Evolutionary conservation across 2,888 invertebrate species (phyloP).

Genomic region (Pedicia rivosa): DNA sequence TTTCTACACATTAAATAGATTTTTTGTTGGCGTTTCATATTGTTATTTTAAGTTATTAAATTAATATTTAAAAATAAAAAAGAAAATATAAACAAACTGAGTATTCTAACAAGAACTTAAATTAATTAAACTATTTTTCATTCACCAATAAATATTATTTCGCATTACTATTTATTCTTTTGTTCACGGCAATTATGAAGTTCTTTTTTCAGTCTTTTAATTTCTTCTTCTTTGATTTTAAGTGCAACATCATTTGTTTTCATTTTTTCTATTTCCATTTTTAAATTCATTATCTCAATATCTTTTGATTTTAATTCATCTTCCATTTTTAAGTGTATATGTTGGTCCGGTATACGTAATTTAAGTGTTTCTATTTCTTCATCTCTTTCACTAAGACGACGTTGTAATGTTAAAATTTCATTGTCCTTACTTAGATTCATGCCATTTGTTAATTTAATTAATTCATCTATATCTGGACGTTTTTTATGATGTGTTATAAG

Average conservation of each 20-base stretch:
- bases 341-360: neutral
- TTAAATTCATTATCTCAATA: neutral
- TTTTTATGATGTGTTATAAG: neutral
- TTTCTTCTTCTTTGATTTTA: slow-evolving; percentile 3
- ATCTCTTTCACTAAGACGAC: slow-evolving; percentile 2
- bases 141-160: too few species aligned
- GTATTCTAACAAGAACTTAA: too few species aligned
- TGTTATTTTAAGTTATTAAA: too few species aligned
- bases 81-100: too few species aligned
- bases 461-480: slow-evolving; percentile 3
- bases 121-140: too few species aligned
- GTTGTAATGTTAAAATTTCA: slow-evolving; percentile 1
- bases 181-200: too few species aligned
- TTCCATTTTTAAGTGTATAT: neutral
- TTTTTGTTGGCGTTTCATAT: too few species aligned
- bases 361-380: neutral
- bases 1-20: too few species aligned
- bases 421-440: slow-evolving; percentile 1
- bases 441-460: slow-evolving; percentile 2
- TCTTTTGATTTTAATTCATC: slow-evolving; percentile 3
- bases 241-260: neutral
- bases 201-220: slow-evolving; percentile 2
- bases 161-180: too few species aligned
- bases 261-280: neutral
- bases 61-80: too few species aligned